These are phyloP conservation scores for Peromyscus leucopus DNA, from an alignment of 2,113 vertebrate genomes.

Conservation along the genomic window DNA sequence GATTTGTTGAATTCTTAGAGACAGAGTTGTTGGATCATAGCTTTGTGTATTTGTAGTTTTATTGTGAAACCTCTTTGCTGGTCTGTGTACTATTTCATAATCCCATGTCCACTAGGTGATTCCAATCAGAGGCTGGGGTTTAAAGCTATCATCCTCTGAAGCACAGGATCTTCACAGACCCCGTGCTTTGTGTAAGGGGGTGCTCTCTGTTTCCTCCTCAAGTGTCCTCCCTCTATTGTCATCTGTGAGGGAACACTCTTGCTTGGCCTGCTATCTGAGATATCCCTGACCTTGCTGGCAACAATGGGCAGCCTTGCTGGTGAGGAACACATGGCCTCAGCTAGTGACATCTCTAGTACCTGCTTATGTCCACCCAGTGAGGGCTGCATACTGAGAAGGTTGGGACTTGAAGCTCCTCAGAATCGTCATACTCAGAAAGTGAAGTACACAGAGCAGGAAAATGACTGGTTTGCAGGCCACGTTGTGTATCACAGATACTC, in stretches of 20 bases:
- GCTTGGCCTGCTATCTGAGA: not conserved
- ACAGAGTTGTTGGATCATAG: not conserved
- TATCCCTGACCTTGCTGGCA: not conserved
- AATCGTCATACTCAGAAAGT: not conserved
- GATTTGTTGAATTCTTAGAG: not conserved
- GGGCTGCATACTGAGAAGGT: not conserved
- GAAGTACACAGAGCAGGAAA: not conserved
- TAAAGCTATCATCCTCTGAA: accelerated
- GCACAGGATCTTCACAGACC: not conserved
- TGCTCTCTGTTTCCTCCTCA: not conserved
- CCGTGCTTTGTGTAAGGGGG: not conserved
- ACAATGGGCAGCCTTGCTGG: not conserved
- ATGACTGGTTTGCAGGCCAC: not conserved
- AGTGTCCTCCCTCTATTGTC: not conserved
- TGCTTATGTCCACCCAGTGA: not conserved
- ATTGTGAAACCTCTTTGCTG: not conserved
- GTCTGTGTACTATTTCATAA: not conserved
- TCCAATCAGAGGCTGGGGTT: not conserved
- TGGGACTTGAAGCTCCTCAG: not conserved
- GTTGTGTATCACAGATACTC: not conserved
- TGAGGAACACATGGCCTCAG: not conserved
- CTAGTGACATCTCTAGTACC: not conserved
- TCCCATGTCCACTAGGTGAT: not conserved
- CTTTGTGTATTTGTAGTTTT: not conserved
- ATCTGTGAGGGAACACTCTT: too few species aligned